phyloP scores from a whole-genome alignment of 2,113 vertebrate species.

The Callipepla californica region DNA sequence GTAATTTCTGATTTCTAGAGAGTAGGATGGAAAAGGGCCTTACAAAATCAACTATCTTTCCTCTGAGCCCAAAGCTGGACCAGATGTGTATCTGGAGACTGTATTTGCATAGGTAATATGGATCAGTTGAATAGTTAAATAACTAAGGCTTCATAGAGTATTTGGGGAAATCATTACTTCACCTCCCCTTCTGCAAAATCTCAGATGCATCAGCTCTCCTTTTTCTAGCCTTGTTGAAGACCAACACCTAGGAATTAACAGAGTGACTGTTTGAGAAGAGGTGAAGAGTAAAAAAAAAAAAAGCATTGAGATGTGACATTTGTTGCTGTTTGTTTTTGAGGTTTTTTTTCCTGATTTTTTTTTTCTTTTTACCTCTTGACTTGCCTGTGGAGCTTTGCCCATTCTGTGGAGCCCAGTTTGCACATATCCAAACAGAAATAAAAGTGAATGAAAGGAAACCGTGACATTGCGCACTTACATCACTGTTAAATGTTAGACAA shows the following conservation, averaged over 20 bases:
- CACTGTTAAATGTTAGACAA: slow-evolving; percentile 3
- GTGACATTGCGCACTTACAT: not conserved
- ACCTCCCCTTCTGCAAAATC: not conserved
- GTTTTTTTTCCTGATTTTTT: not conserved
- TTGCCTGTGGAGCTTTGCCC: not conserved
- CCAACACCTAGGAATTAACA: not conserved
- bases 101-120: not conserved
- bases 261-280: not conserved
- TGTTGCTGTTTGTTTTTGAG: not conserved
- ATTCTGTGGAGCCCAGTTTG: not conserved
- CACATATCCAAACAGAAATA: not conserved
- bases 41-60: not conserved
- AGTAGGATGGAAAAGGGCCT: not conserved
- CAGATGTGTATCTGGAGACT: not conserved
- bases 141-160: not conserved
- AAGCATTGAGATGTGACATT: accelerated
- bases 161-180: not conserved
- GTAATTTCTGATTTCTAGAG: not conserved
- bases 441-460: slow-evolving; percentile 18
- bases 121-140: not conserved
- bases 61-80: not conserved
- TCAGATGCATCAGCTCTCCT: not conserved
- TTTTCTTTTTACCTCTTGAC: not conserved
- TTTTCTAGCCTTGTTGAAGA: not conserved
- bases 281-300: not conserved